Evolutionary conservation across 2,888 invertebrate genomes (phyloP), one percentile per base, ranked within the genome.

Genomic region (Drosophila formosana): DNA sequence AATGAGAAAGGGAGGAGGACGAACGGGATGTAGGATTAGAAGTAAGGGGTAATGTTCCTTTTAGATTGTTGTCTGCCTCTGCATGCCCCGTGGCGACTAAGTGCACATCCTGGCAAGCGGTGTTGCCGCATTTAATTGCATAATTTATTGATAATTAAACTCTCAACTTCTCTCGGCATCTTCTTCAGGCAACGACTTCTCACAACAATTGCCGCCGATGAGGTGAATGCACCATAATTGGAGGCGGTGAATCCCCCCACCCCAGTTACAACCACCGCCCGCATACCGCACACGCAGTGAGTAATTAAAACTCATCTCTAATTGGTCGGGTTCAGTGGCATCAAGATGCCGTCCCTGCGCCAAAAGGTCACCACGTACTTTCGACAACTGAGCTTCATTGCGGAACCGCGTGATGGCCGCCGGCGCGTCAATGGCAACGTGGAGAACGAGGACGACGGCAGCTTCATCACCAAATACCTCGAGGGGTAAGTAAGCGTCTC

Each of bases 291-390:
- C 37, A 37, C 37, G n/a, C 6, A 9, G 39, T 30, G 18, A 18
- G 51, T 46, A 78, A 76, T 78, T 75, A 78, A 76, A 32, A 53
- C 51, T 25, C 34, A 70, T 55, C 45, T 62, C 57, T 76, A 80
- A 69, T 78, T 76, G 62, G 43, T 61, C 64, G 55, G 61, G 58
- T 61, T 64, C 56, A 50, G 37, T 30, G 55, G 45, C 57, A 34
- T 51, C 53, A 77, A 84, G 74, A 96, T 96, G 95, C 95, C 95
- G 83, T 95, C 95, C 66, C 93, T 96, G 84, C 93, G 95, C 62
- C 95, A 95, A 93, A 94, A 95, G 91, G 95, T 96, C 78, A 95
- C 95, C 72, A 95, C 95, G 73, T 95, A 96, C 91, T 95, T 96
- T 91, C 93, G 95, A 75, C 95, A 96, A 91, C 92, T 95, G 75